phyloP scores from a whole-genome alignment of 2,797 vertebrate species.

The Pangasius krempfi region DNA sequence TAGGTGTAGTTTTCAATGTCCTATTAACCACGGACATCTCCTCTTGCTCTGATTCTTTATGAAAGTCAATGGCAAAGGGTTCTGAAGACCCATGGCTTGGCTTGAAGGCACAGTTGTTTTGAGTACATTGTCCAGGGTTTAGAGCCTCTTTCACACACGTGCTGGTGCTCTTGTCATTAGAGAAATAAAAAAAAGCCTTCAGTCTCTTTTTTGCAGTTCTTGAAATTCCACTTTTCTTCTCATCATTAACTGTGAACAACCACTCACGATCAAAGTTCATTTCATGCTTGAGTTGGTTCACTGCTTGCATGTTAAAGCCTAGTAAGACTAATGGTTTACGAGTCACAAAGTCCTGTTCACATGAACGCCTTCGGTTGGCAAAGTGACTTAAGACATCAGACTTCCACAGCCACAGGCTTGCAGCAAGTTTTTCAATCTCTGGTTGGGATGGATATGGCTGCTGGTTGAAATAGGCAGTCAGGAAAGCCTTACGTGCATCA shows the following conservation, averaged over 20 bases:
- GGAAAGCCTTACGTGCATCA: slow-evolving; percentile 92
- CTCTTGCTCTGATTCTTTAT: slow-evolving; percentile 73
- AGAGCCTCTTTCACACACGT: slow-evolving; percentile 38
- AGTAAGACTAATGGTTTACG: slow-evolving; percentile 85
- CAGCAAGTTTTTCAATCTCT: slow-evolving; percentile 92
- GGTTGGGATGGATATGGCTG: slow-evolving; percentile 87
- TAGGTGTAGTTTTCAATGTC: slow-evolving; percentile 27
- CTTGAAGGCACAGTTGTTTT: slow-evolving; percentile 82
- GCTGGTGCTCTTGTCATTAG: slow-evolving; percentile 29
- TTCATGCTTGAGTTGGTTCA: slow-evolving; percentile 89
- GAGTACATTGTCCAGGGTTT: slow-evolving; percentile 75
- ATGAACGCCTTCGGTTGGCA: slow-evolving; percentile 84
- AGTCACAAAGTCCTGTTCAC: slow-evolving; percentile 82
- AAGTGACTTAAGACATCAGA: slow-evolving; percentile 94
- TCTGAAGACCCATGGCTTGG: slow-evolving; percentile 65
- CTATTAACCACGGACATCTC: slow-evolving; percentile 55
- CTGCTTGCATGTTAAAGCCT: slow-evolving; percentile 92
- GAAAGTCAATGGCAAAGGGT: slow-evolving; percentile 78
- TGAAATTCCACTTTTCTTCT: slow-evolving; percentile 70
- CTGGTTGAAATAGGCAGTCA: slow-evolving; percentile 92
- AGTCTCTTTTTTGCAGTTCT: slow-evolving; percentile 78
- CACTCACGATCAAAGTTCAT: slow-evolving; percentile 84
- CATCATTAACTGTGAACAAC: slow-evolving; percentile 79
- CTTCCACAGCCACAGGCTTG: slow-evolving; percentile 95
- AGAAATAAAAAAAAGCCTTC: slow-evolving; percentile 65